phyloP scores from a whole-genome alignment of 2,888 invertebrate genomes.

The Drosophila suboccidentalis region DNA sequence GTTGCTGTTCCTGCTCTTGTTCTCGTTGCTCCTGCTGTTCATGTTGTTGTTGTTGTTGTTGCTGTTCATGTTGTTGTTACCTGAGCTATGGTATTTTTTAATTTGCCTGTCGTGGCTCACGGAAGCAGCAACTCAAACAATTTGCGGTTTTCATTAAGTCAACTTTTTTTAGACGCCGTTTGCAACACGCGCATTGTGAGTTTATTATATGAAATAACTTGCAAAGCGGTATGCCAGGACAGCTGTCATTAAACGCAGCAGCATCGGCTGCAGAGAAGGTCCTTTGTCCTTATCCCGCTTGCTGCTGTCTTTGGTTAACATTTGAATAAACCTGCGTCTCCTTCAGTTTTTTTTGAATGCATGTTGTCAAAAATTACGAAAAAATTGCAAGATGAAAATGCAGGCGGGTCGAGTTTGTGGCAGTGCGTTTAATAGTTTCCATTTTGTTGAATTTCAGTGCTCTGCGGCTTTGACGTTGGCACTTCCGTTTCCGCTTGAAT shows the following conservation, averaged over 20 bases:
- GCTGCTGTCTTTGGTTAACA: constrained; percentile 45
- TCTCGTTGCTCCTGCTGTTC: constrained; percentile 11
- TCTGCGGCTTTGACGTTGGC: constrained; percentile 75
- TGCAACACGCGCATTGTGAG: constrained; percentile 57
- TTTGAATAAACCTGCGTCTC: constrained; percentile 70
- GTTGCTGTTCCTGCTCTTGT: constrained; percentile 7
- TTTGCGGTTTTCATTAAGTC: constrained; percentile 80
- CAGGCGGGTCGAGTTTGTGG: constrained; percentile 46
- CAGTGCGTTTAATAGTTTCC: constrained; percentile 80
- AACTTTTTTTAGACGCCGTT: constrained; percentile 49
- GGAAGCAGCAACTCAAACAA: constrained; percentile 74
- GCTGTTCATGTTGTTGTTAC: constrained; percentile 30
- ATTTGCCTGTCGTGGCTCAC: constrained; percentile 58
- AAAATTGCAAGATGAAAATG: constrained; percentile 12
- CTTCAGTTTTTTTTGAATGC: constrained; percentile 49
- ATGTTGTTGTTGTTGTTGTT: constrained; percentile 25
- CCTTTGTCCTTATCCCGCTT: neutral
- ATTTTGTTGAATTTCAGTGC: constrained; percentile 70
- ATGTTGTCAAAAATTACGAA: constrained; percentile 62
- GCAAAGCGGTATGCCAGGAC: constrained; percentile 66
- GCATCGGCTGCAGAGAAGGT: constrained; percentile 16
- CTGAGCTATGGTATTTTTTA: constrained; percentile 73
- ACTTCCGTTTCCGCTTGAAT: constrained; percentile 82
- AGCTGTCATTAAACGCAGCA: constrained; percentile 76
- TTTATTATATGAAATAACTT: constrained; percentile 80